Evolutionary conservation across 2,888 invertebrate genomes (phyloP).

Genomic region (Drosophila robusta): DNA sequence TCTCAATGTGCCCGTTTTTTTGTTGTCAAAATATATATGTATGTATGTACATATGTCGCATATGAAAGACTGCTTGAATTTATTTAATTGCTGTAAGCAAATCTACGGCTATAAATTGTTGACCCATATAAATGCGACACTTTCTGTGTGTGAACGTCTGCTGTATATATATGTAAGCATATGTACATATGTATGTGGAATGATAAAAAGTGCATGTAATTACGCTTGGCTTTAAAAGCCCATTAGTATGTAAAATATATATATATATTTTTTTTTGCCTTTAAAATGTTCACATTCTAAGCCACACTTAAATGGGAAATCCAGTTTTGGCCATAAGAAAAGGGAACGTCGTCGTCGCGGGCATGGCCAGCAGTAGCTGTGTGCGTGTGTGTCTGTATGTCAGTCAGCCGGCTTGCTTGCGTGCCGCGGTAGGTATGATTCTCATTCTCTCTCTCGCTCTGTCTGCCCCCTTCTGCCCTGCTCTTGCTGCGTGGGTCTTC

Average conservation of each 20-base stretch:
- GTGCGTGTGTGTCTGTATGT: conserved; percentile 29
- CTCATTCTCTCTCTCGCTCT: conserved; percentile 23
- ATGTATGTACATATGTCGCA: not conserved
- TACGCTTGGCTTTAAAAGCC: conserved; percentile 67
- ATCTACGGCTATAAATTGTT: conserved; percentile 76
- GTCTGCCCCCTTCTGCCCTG: conserved; percentile 27
- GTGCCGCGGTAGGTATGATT: conserved; percentile 38
- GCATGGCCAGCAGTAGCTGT: conserved; percentile 28
- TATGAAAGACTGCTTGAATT: conserved; percentile 53
- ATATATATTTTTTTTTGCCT: conserved; percentile 31
- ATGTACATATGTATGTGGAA: conserved; percentile 12
- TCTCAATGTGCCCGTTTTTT: conserved; percentile 74
- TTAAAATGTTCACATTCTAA: conserved; percentile 70
- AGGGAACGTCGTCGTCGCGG: conserved; percentile 67
- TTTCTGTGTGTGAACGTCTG: conserved; percentile 42
- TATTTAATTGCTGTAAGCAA: conserved; percentile 73
- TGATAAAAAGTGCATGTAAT: conserved; percentile 80
- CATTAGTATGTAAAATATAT: conserved; percentile 70
- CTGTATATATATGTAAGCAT: not conserved
- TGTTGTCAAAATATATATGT: conserved; percentile 38
- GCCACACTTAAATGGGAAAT: conserved; percentile 69
- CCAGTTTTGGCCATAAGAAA: conserved; percentile 78
- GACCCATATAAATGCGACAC: conserved; percentile 77
- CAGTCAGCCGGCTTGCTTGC: conserved; percentile 58
- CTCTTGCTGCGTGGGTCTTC: conserved; percentile 66